Base-by-base conservation (phyloP, 2,888 invertebrate species). In the Troilus luridus region DNA sequence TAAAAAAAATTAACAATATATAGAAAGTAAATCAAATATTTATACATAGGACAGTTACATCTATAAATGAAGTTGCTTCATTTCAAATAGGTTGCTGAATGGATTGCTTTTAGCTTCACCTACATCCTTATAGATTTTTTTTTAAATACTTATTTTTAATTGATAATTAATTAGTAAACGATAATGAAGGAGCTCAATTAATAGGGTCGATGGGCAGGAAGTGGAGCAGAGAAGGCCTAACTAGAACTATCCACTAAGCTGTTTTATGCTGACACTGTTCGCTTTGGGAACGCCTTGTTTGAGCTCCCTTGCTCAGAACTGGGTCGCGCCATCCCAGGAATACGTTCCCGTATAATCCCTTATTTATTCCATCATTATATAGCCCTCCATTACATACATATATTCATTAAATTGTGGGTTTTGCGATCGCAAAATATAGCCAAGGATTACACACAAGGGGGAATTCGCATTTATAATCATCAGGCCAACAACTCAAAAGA, bases 201-300 rank as follows among this genome's bases (percentile, higher is more conserved):
- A 85, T n/a, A 58, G 85, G 56, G 85, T 56, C 56, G 21, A 21
- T 9, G 21, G 81, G 21, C n/a, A 54, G 81, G 54, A 81, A 81
- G 56, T 56, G 14, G 85, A 56, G n/a, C 85, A 85, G 56, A 6
- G 11, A 14, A n/a, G 56, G 12, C 56, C 54, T 9, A 54, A n/a
- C 85, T 54, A 54, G 56, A 85, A 85, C 85, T 85, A 85, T 85
- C 85, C 56, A 85, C 85, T 85, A 56, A 85, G 85, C 85, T 21
- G 21, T 85, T 85, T 85, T 85, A 85, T 85, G 85, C 85, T 85
- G 85, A 85, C 85, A 56, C n/a, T 21, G 85, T 58, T 56, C 54
- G 81, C 7, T 14, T 14, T 27, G 21, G 54, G 81, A 54, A 5
- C 41, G n/a, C 85, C 85, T 85, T 56, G 85, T 85, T 85, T 85